A percentile compares a stretch with the other conserved stretches of the same genome.
Conservation (phyloP, 2,888 invertebrate species). For the Megaustenia siamemsis region DNA sequence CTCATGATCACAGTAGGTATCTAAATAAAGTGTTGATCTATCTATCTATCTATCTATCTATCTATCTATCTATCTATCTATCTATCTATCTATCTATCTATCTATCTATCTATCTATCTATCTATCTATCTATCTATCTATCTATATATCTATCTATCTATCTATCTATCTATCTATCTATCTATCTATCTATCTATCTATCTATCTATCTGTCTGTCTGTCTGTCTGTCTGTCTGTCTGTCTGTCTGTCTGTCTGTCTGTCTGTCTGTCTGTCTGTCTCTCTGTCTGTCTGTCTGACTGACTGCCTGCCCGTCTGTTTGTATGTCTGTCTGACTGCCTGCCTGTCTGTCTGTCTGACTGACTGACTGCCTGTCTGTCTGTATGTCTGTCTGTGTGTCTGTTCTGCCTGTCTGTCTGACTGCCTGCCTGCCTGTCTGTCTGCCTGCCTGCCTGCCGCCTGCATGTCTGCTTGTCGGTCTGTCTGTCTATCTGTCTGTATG, state of each 20-base stretch:
- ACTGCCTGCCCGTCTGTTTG: no score
- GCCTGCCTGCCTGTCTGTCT: no score
- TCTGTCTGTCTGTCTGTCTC: not conserved
- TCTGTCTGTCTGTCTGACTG: no score
- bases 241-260: not conserved
- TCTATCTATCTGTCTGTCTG: conserved; percentile 12
- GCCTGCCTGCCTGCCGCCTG: no score
- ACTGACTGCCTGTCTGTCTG: no score
- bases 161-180: not conserved
- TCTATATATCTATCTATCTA: not conserved
- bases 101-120: conserved; percentile 7
- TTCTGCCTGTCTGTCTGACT: no score
- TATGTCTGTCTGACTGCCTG: no score
- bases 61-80: conserved; percentile 19
- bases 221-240: conserved; percentile 22
- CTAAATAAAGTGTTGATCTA: not conserved
- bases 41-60: conserved; percentile 22
- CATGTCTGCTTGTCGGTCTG: no score
- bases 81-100: conserved; percentile 7
- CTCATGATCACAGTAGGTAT: no score
- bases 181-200: conserved; percentile 4
- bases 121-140: not conserved
- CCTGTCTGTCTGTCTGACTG: no score
- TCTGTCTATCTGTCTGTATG: no score
- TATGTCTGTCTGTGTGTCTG: no score